A percentile compares a stretch with the other conserved stretches of the same genome.
Evolutionary conservation across 2,797 vertebrate species (phyloP).

Genomic region (Rhadinocentrus ornatus): DNA sequence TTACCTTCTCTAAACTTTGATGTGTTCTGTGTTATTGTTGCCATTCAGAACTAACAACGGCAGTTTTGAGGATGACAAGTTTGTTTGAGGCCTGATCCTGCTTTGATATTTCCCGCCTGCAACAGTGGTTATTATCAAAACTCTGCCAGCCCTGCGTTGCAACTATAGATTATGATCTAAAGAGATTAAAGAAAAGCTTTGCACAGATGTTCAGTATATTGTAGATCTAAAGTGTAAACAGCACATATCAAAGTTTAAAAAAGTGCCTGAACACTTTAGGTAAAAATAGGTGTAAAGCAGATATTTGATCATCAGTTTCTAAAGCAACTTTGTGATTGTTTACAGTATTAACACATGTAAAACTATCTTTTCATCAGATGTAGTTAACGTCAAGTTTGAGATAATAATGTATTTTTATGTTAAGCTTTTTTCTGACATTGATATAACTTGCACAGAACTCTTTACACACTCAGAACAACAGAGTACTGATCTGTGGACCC

Average conservation of each 20-base stretch:
- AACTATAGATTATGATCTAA: not conserved
- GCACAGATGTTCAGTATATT: slow-evolving; percentile 15
- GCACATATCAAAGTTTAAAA: not conserved
- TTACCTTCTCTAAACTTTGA: slow-evolving; percentile 14
- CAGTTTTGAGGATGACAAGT: slow-evolving; percentile 13
- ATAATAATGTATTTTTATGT: no score
- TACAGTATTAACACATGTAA: not conserved
- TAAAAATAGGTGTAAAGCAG: not conserved
- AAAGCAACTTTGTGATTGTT: not conserved
- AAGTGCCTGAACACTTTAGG: not conserved
- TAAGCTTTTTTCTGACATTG: no score
- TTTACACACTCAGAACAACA: not conserved
- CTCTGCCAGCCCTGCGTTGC: slow-evolving; percentile 2
- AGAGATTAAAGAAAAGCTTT: slow-evolving; percentile 9
- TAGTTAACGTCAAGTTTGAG: no score
- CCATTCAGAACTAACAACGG: slow-evolving; percentile 6
- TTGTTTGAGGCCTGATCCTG: slow-evolving; percentile 1
- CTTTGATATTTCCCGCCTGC: slow-evolving; percentile 32
- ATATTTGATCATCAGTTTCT: no score
- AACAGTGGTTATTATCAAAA: slow-evolving; percentile 26
- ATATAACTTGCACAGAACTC: not conserved
- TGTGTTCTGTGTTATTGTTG: slow-evolving; percentile 7
- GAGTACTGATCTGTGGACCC: not conserved
- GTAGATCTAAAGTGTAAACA: slow-evolving; percentile 3
- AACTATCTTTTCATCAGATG: not conserved